These are phyloP conservation scores for Eupeodes luniger DNA, from an alignment of 2,888 invertebrate genomes.

Conservation along the genomic window DNA sequence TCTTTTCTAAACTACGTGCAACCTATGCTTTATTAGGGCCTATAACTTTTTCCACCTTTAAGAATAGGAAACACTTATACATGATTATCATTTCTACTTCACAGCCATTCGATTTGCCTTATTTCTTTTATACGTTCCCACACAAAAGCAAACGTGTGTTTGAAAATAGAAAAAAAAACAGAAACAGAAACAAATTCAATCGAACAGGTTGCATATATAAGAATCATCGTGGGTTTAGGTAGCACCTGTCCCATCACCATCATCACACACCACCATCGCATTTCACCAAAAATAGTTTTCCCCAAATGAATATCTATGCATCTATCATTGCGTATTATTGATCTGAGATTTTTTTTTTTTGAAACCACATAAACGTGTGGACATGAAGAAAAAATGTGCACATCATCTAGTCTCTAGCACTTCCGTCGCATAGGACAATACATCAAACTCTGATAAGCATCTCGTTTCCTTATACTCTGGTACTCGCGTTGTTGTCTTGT, in stretches of 20 bases:
- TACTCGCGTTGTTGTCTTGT: conserved; percentile 33
- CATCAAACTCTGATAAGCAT: conserved; percentile 69
- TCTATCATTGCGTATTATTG: conserved; percentile 29
- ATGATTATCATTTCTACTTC: conserved; percentile 4
- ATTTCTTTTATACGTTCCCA: conserved; percentile 33
- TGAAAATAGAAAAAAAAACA: conserved; percentile 14
- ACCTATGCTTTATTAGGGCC: conserved; percentile 13
- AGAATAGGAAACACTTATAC: background rate
- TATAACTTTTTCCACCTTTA: background rate
- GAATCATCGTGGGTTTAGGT: background rate
- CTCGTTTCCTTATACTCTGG: conserved; percentile 65
- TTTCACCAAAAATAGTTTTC: conserved; percentile 11
- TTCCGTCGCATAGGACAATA: conserved; percentile 70
- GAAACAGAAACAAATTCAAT: conserved; percentile 1
- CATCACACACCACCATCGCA: background rate
- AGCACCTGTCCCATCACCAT: conserved; percentile 47
- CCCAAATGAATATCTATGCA: conserved; percentile 7
- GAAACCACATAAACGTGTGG: conserved; percentile 13
- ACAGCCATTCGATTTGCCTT: conserved; percentile 14
- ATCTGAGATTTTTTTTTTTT: conserved; percentile 52
- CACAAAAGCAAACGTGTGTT: conserved; percentile 37
- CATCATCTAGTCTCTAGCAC: conserved; percentile 64
- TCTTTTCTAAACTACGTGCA: conserved; percentile 2
- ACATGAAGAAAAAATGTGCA: conserved; percentile 11
- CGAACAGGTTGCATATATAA: conserved; percentile 45